Percentiles rank a stretch among this genome's conserved stretches.
These are phyloP conservation scores for Thelaira solivaga DNA, from an alignment of 2,888 invertebrate genomes.

Conservation along the genomic window DNA sequence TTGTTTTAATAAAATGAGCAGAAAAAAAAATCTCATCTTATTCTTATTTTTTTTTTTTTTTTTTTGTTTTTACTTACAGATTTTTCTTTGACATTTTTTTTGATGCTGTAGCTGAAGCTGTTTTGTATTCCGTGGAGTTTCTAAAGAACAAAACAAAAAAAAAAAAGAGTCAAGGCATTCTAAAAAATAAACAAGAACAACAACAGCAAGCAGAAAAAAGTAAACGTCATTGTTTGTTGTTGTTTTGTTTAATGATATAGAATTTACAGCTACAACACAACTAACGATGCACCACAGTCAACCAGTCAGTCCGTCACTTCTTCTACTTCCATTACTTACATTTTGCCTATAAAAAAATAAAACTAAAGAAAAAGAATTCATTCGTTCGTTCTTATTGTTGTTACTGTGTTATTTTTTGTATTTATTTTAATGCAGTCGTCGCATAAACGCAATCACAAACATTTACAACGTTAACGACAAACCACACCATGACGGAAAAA, in stretches of 20 bases:
- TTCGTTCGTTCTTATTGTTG: slow-evolving; percentile 37
- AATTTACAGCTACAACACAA: slow-evolving; percentile 43
- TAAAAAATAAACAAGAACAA: slow-evolving; percentile 43
- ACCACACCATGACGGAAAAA: slow-evolving; percentile 49
- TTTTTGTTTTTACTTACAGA: slow-evolving; percentile 13
- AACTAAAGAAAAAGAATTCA: too few relatives aligned
- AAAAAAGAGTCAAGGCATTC: slow-evolving; percentile 14
- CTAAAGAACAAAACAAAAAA: neutral
- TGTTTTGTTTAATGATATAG: slow-evolving; percentile 42
- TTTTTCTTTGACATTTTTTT: neutral
- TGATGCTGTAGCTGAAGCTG: slow-evolving; percentile 15
- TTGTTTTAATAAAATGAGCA: slow-evolving; percentile 33
- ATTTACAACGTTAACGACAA: slow-evolving; percentile 38
- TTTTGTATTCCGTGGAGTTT: slow-evolving; percentile 23
- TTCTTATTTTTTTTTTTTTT: neutral
- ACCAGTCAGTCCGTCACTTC: too few relatives aligned
- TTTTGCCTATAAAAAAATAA: slow-evolving; percentile 24
- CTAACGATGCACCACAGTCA: neutral
- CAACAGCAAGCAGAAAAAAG: too few relatives aligned
- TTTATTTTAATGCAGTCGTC: slow-evolving; percentile 24
- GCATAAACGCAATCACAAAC: neutral
- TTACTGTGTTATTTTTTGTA: too few relatives aligned
- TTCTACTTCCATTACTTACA: too few relatives aligned
- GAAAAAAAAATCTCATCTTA: neutral
- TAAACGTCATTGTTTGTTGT: slow-evolving; percentile 32